phyloP scores from a whole-genome alignment of 2,113 vertebrate species.

The Hippocampus mohnikei region DNA sequence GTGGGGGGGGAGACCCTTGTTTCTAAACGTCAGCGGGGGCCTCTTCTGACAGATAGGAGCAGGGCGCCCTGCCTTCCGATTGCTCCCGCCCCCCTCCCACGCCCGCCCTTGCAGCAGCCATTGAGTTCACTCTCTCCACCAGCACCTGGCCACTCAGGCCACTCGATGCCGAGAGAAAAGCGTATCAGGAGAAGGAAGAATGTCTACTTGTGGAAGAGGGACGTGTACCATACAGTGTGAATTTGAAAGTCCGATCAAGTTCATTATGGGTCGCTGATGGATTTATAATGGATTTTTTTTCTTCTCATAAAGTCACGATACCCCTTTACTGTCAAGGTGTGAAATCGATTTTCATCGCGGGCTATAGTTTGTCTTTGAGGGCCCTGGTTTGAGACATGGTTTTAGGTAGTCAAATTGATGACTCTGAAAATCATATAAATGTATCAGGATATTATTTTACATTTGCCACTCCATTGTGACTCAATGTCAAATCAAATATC shows the following conservation, averaged over 20 bases:
- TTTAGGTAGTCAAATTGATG: too few relatives aligned
- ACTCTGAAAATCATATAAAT: too few relatives aligned
- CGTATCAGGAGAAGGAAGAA: not conserved
- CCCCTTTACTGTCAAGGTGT: too few relatives aligned
- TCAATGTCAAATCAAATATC: too few relatives aligned
- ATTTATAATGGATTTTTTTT: not conserved
- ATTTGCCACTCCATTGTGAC: too few relatives aligned
- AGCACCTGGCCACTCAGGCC: conserved; percentile 45
- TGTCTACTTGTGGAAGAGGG: not conserved
- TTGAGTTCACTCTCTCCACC: conserved; percentile 41
- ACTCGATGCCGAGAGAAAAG: not conserved
- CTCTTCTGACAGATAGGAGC: conserved; percentile 47
- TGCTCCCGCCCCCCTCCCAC: not conserved
- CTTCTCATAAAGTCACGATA: too few relatives aligned
- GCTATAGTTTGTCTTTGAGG: too few relatives aligned
- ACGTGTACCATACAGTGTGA: not conserved
- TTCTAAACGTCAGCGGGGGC: conserved; percentile 43
- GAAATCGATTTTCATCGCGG: too few relatives aligned
- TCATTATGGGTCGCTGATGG: not conserved
- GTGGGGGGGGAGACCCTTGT: conserved; percentile 26
- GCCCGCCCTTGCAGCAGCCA: conserved; percentile 17
- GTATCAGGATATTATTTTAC: too few relatives aligned
- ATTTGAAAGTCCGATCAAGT: not conserved
- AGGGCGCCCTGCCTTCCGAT: conserved; percentile 27
- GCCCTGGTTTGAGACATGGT: too few relatives aligned